Evolutionary conservation across 1,140 invertebrate species (phyloP), one percentile per base, ranked within the genome.

Genomic region (Drosophila nebulosa): DNA sequence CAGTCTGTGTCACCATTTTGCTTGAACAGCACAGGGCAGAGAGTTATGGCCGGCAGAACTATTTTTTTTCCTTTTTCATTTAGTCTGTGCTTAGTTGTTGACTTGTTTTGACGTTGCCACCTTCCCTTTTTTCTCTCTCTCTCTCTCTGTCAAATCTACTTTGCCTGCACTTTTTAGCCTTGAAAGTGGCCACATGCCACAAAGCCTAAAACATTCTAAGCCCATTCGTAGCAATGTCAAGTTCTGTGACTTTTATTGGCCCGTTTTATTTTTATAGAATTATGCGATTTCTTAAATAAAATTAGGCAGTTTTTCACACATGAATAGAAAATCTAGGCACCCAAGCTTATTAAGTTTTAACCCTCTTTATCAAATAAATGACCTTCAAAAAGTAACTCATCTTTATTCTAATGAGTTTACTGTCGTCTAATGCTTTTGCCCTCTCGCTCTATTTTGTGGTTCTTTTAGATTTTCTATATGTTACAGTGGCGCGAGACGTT

Each of bases 81-180:
- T 71, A 78, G 74, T 84, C 66, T 74, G 68, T 77, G 80, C 73
- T 84, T 84, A 84, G 80, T 85, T 85, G 80, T 79, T 84, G 79
- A 79, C 63, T 65, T 70, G 77, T 67, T 80, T 52, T 78, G 62
- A 26, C 50, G 68, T 27, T 66, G 61, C 58, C 65, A 66, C 57
- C 70, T 58, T 59, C 27, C 1, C 14, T 18, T 30, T 30, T 30
- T 30, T 30, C 9, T 6, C n/a, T n/a, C n/a, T n/a, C n/a, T 27
- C 10, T 30, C 27, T 56, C 56, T 18, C 71, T 27, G 27, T 27
- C 69, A 55, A 60, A 55, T 51, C 39, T 46, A 46, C 39, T 46
- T 46, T 42, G 39, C 16, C 16, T 42, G 7, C 39, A 42, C 39
- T n/a, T 57, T 27, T 30, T 60, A 60, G 56, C 69, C 71, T 73